A percentile compares a stretch with the other conserved stretches of the same genome.
Conservation (phyloP, 2,797 vertebrate species). For the Cyclura pinguis region DNA sequence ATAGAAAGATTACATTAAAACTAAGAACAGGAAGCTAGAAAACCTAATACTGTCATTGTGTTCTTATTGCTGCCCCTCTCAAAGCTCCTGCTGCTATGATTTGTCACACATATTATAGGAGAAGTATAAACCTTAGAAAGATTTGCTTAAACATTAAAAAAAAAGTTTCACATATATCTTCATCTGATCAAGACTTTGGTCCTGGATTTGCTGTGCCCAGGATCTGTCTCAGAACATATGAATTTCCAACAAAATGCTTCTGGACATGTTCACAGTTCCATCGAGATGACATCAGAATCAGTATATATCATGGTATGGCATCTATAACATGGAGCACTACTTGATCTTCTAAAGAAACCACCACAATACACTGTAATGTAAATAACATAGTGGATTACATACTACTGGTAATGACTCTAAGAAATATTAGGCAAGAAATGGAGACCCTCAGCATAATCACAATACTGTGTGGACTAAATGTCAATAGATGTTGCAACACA, state of each 20-base stretch:
- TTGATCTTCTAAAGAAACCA: neutral
- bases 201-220: neutral
- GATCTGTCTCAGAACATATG: neutral
- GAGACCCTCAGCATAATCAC: neutral
- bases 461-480: neutral
- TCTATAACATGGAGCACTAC: neutral
- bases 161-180: neutral
- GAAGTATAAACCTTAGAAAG: conserved; percentile 2
- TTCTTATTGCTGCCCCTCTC: neutral
- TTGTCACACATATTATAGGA: neutral
- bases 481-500: neutral
- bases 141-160: neutral
- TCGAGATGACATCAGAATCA: neutral
- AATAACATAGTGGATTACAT: too few relatives aligned
- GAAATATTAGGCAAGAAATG: too few relatives aligned
- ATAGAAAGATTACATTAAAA: neutral
- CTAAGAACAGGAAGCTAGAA: neutral
- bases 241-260: neutral
- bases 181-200: neutral
- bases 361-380: neutral
- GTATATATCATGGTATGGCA: too few relatives aligned
- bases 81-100: neutral
- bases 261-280: neutral
- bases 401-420: too few relatives aligned
- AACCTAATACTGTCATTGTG: neutral